These are phyloP conservation scores for Scyliorhinus canicula DNA, from an alignment of 2,797 vertebrate genomes.

Conservation along the genomic window DNA sequence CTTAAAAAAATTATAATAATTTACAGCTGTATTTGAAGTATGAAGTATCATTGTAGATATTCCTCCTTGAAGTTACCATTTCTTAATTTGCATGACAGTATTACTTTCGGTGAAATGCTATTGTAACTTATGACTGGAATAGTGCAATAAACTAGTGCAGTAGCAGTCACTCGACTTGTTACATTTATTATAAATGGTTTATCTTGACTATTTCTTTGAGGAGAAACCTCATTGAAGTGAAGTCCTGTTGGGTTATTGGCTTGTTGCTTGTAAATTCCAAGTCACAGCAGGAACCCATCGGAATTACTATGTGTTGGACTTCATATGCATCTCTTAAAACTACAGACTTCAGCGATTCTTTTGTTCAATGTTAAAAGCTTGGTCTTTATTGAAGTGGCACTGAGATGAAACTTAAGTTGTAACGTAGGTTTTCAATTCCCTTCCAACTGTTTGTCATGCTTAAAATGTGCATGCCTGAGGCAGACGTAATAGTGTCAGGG, in stretches of 20 bases:
- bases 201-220: not conserved
- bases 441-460: constrained; percentile 31
- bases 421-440: not conserved
- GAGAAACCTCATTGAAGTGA: constrained; percentile 3
- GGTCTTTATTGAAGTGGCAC: constrained; percentile 14
- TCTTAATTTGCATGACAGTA: not conserved
- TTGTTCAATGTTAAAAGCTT: not conserved
- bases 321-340: constrained; percentile 19
- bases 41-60: not conserved
- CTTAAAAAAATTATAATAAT: not conserved
- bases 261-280: constrained; percentile 25
- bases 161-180: not conserved
- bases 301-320: constrained; percentile 10
- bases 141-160: not conserved
- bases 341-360: not conserved
- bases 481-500: not conserved
- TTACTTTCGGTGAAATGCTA: not conserved
- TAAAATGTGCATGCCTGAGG: constrained; percentile 9
- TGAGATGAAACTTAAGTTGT: constrained; percentile 13
- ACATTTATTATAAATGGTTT: not conserved
- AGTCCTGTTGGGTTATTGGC: not conserved
- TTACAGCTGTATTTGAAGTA: not conserved
- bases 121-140: not conserved
- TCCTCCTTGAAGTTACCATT: not conserved
- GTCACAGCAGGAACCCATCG: constrained; percentile 14